These are phyloP conservation scores for Glyptemys insculpta DNA, from an alignment of 2,797 vertebrate species.

Conservation along the genomic window DNA sequence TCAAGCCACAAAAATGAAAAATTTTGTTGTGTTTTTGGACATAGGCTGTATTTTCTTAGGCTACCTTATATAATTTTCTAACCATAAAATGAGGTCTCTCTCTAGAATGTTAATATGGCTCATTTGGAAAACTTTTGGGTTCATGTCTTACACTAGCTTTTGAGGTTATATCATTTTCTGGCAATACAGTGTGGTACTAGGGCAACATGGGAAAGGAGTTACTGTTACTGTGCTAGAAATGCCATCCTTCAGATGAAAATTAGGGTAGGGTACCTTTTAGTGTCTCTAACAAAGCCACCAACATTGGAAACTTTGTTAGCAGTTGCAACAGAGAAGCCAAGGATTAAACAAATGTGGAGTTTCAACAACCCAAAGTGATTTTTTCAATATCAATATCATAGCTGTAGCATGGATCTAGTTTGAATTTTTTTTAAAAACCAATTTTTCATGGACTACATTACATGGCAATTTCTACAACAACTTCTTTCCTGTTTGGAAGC, in stretches of 20 bases:
- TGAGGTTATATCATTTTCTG: background rate
- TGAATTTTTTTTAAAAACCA: background rate
- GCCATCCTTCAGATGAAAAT: background rate
- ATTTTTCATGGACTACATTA: background rate
- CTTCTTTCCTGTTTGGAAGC: background rate
- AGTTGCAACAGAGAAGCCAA: background rate
- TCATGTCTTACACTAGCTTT: background rate
- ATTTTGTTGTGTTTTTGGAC: background rate
- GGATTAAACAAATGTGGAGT: background rate
- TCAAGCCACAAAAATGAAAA: background rate
- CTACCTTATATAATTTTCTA: background rate
- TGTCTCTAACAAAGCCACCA: background rate
- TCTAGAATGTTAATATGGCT: background rate
- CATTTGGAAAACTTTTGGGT: background rate
- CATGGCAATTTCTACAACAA: background rate
- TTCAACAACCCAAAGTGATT: accelerated
- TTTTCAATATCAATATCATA: background rate
- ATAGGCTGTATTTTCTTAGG: background rate
- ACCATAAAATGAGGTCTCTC: background rate
- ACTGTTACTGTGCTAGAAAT: background rate
- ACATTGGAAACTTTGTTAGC: background rate
- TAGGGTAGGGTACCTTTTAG: background rate
- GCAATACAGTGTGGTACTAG: accelerated
- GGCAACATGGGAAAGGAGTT: background rate
- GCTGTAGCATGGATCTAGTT: background rate